Conservation (phyloP, 2,888 invertebrate genomes). For the Scrobipalpa costella region DNA sequence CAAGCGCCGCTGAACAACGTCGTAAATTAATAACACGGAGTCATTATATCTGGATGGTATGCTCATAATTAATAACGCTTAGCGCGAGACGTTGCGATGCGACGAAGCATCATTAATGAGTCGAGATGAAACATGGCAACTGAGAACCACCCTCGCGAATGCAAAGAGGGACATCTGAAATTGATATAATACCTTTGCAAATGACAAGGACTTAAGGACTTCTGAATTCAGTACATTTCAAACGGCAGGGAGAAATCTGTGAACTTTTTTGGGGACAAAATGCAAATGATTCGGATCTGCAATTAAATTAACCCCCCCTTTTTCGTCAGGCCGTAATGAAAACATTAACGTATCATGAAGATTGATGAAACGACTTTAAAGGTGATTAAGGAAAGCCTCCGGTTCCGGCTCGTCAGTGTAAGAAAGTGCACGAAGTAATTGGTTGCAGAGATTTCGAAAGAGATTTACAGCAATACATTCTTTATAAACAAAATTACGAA, state of each 20-base stretch:
- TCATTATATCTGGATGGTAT: constrained; percentile 17
- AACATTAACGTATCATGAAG: constrained; percentile 33
- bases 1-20: constrained; percentile 19
- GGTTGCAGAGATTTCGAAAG: not conserved
- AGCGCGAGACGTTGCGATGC: constrained; percentile 16
- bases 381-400: constrained; percentile 18
- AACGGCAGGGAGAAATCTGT: constrained; percentile 19
- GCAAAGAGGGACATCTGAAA: not conserved
- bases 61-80: constrained; percentile 22
- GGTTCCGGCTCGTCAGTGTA: constrained; percentile 10
- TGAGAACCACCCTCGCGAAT: constrained; percentile 13
- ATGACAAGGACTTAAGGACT: constrained; percentile 19
- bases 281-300: constrained; percentile 30
- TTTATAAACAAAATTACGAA: too few relatives aligned
- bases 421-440: not conserved
- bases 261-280: constrained; percentile 26
- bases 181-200: constrained; percentile 22
- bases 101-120: constrained; percentile 17
- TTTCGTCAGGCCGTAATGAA: constrained; percentile 29
- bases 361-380: constrained; percentile 28
- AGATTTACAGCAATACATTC: not conserved
- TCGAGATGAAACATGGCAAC: constrained; percentile 23
- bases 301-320: constrained; percentile 34
- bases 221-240: constrained; percentile 22
- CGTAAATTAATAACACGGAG: constrained; percentile 28